Evolutionary conservation across 2,113 vertebrate genomes (phyloP).

Genomic region (Epinephelus cyanopodus): DNA sequence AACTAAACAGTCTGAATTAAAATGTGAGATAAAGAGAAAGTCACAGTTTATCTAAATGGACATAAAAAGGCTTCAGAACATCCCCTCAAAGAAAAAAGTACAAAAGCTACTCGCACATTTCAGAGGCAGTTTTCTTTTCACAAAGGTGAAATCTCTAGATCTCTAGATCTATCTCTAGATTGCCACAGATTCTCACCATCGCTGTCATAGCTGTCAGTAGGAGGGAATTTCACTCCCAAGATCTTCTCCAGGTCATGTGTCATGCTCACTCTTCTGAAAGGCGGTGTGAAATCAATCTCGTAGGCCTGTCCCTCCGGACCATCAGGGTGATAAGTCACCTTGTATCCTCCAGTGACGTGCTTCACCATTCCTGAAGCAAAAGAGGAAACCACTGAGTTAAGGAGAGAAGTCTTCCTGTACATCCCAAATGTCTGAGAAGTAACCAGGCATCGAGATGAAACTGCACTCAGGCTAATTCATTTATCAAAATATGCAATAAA

Average conservation of each 20-base stretch:
- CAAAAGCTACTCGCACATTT: neutral
- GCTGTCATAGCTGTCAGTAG: conserved; percentile 83
- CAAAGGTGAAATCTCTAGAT: no score
- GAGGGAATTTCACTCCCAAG: conserved; percentile 91
- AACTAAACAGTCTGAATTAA: neutral
- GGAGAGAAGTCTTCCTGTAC: neutral
- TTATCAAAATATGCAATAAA: neutral
- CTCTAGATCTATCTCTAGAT: neutral
- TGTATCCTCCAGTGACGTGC: conserved; percentile 92
- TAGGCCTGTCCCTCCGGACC: conserved; percentile 90
- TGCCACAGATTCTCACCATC: conserved; percentile 66
- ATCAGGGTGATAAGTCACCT: conserved; percentile 94
- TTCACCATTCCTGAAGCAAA: conserved; percentile 93
- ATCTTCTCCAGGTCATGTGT: conserved; percentile 91
- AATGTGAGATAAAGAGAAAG: neutral
- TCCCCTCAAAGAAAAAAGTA: neutral
- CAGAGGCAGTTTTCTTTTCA: neutral
- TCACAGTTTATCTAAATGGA: neutral
- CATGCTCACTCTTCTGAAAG: conserved; percentile 94
- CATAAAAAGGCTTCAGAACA: neutral
- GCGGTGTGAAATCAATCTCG: conserved; percentile 97
- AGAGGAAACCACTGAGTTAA: neutral
- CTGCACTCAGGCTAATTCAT: neutral
- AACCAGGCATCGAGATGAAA: neutral
- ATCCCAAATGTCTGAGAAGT: no score